Evolutionary conservation across 2,113 vertebrate species (phyloP), one percentile per base, ranked within the genome.

Genomic region (Pimephales promelas): DNA sequence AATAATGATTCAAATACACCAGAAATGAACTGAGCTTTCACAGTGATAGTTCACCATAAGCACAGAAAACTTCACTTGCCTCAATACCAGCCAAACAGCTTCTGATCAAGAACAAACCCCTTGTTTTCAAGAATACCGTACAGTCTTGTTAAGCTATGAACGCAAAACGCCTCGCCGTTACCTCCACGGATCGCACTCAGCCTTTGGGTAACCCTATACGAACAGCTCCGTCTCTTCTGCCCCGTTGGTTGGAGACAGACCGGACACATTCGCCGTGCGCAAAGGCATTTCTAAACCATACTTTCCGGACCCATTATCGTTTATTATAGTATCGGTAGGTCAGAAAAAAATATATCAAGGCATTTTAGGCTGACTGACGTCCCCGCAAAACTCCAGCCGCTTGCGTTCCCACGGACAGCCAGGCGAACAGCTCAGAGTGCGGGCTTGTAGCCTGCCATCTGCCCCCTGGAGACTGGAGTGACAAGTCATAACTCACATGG

Each of bases 401-500:
- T 36, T 24, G 43, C 24, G 31, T 47, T 64, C 16, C 3, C 40
- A 52, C 11, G 26, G 20, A n/a, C n/a, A 47, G 59, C 59, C 43
- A 5, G 61, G 2, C 2, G 11, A 52, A 62, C 1, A 52, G 24
- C 26, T 36, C 4, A 2, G 43, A 59, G 76, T 61, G 8, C 43
- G 75, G 59, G 43, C 18, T 18, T n/a, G 75, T 22, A 77, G 31
- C 74, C 4, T 61, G 11, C 18, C 2, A 20, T 75, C 10, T 59
- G 40, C 2, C 52, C 83, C 31, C 22, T 26, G 62, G 13, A 79
- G 47, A 73, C 36, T 49, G 28, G 16, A 80, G 54, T 74, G 77
- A 80, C 77, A 85, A 47, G 26, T 56, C 45, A 79, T 28, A 31
- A 77, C 61, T 76, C 61, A 76, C 59, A 20, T 5, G 7, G 45